These are phyloP conservation scores for Cynoglossus semilaevis DNA, from an alignment of 2,113 vertebrate species.

Conservation along the genomic window DNA sequence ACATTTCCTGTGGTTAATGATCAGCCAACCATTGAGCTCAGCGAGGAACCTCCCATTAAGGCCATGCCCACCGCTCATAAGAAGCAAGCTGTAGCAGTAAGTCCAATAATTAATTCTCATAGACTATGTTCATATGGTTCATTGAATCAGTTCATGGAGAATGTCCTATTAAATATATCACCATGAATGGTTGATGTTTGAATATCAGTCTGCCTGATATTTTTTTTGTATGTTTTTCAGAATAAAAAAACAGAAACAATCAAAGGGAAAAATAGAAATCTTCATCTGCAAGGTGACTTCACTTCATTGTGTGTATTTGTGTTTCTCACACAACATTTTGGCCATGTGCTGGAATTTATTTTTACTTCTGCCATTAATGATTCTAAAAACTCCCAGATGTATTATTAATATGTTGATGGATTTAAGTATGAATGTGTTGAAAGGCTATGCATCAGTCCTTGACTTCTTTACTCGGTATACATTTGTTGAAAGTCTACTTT, in stretches of 20 bases:
- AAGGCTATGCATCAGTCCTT: no score
- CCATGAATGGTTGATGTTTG: background rate
- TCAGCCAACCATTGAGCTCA: conserved; percentile 1
- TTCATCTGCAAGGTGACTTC: background rate
- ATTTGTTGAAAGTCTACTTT: background rate
- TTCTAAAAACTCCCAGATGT: no score
- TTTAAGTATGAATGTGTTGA: no score
- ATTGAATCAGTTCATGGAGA: no score
- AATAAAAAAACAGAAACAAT: conserved; percentile 8
- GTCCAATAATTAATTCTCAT: background rate
- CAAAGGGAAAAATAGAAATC: background rate
- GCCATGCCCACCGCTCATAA: background rate
- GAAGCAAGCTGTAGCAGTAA: conserved; percentile 3
- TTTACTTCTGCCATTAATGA: no score
- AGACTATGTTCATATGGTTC: background rate
- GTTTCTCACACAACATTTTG: background rate
- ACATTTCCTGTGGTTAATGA: conserved; percentile 23
- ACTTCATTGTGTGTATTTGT: background rate
- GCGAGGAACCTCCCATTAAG: background rate
- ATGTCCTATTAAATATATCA: background rate
- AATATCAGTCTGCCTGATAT: background rate
- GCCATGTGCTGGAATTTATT: no score
- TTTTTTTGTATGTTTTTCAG: conserved; percentile 13
- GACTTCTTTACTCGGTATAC: no score
- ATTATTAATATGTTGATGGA: no score